Conservation (phyloP, 2,797 vertebrate genomes). For the Chrysolophus pictus region DNA sequence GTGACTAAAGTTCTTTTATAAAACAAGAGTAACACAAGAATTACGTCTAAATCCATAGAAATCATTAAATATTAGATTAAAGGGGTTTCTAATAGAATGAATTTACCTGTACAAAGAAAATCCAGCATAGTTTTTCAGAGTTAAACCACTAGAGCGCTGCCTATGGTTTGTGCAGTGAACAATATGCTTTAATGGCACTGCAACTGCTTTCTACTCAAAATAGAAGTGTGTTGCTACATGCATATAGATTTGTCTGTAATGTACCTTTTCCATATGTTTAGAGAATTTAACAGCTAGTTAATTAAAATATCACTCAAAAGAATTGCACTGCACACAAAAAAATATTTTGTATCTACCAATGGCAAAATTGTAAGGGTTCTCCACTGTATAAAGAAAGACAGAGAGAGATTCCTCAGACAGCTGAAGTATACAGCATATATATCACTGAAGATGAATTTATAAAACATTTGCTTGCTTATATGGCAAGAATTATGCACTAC, state of each 20-base stretch:
- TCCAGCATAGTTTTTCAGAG: background rate
- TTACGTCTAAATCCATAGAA: background rate
- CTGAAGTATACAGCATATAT: background rate
- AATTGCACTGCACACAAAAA: background rate
- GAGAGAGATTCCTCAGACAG: background rate
- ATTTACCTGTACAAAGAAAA: background rate
- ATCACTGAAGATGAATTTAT: background rate
- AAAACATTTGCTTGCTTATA: background rate
- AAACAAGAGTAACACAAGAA: background rate
- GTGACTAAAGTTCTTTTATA: background rate
- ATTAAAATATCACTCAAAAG: conserved; percentile 6
- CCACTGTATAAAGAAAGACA: background rate
- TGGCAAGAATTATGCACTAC: background rate
- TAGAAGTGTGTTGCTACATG: background rate
- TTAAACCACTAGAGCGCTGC: background rate
- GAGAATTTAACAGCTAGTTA: conserved; percentile 28
- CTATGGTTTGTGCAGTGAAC: background rate
- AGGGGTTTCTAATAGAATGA: background rate
- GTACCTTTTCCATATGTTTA: conserved; percentile 3
- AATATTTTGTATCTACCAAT: background rate
- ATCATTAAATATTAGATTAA: conserved; percentile 29
- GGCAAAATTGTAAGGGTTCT: background rate
- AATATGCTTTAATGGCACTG: background rate
- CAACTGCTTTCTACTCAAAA: background rate
- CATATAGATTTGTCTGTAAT: background rate